Conservation (phyloP, 2,888 invertebrate species). For the Carabus problematicus region DNA sequence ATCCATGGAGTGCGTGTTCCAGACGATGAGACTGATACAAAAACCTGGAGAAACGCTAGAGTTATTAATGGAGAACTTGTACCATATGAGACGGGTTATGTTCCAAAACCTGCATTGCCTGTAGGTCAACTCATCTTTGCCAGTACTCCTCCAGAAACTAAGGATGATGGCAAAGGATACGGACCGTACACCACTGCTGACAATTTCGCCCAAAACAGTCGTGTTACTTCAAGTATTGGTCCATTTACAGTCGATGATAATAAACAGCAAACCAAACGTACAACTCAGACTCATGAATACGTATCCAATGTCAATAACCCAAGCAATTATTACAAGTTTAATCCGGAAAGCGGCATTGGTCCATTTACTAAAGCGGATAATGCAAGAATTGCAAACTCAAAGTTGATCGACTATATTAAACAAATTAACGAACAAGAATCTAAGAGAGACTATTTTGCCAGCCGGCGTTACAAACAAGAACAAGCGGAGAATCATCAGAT, state of each 20-base stretch:
- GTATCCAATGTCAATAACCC: conserved; percentile 46
- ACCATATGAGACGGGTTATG: conserved; percentile 75
- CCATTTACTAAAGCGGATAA: conserved; percentile 71
- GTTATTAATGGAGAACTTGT: conserved; percentile 85
- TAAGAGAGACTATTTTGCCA: conserved; percentile 67
- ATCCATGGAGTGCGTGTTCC: conserved; percentile 84
- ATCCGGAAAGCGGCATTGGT: conserved; percentile 61
- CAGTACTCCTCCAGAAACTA: conserved; percentile 40
- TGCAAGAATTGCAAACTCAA: conserved; percentile 65
- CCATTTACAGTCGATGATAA: conserved; percentile 70
- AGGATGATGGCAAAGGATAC: conserved; percentile 53
- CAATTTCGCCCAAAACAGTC: conserved; percentile 57
- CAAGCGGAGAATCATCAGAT: conserved; percentile 65
- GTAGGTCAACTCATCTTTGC: conserved; percentile 66
- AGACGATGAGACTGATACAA: conserved; percentile 80
- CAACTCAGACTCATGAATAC: conserved; percentile 44
- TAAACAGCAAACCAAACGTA: conserved; percentile 21
- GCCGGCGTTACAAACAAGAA: conserved; percentile 59
- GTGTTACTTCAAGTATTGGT: conserved; percentile 53
- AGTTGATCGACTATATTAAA: conserved; percentile 71
- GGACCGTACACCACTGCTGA: conserved; percentile 70
- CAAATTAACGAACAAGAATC: conserved; percentile 71
- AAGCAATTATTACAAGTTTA: conserved; percentile 48
- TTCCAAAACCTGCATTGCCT: conserved; percentile 68
- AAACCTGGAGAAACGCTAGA: conserved; percentile 87